Conservation (phyloP, 2,888 invertebrate species). For the Meloe dianella region DNA sequence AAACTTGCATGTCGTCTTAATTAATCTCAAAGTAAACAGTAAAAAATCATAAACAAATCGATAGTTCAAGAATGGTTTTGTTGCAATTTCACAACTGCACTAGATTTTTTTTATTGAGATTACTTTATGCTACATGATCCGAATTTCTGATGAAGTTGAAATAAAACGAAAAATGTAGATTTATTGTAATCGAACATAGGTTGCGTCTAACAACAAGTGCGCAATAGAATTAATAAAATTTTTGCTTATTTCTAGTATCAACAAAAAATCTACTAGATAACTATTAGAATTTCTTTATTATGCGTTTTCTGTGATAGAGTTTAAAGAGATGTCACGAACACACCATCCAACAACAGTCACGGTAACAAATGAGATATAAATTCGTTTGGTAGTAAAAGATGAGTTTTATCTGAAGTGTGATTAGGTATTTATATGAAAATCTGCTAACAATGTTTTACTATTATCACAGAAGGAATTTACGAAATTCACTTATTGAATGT, state of each 20-base stretch:
- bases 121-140: not conserved
- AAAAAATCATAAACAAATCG: not conserved
- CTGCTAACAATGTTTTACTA: not conserved
- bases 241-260: too few relatives aligned
- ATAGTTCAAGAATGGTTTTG: not conserved
- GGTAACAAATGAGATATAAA: not conserved
- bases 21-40: not conserved
- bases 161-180: not conserved
- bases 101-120: not conserved
- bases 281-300: too few relatives aligned
- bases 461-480: not conserved
- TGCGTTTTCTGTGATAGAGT: not conserved
- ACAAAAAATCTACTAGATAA: too few relatives aligned
- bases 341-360: not conserved
- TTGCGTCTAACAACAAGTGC: too few relatives aligned
- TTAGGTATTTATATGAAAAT: not conserved
- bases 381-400: not conserved
- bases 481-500: not conserved
- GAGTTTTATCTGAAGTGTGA: not conserved
- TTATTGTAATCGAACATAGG: too few relatives aligned
- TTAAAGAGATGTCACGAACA: not conserved
- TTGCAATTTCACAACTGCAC: not conserved
- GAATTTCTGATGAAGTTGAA: not conserved
- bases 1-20: not conserved
- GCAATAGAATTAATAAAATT: too few relatives aligned